Evolutionary conservation across 2,888 invertebrate species (phyloP).

Genomic region (Chymomyza procnemis): DNA sequence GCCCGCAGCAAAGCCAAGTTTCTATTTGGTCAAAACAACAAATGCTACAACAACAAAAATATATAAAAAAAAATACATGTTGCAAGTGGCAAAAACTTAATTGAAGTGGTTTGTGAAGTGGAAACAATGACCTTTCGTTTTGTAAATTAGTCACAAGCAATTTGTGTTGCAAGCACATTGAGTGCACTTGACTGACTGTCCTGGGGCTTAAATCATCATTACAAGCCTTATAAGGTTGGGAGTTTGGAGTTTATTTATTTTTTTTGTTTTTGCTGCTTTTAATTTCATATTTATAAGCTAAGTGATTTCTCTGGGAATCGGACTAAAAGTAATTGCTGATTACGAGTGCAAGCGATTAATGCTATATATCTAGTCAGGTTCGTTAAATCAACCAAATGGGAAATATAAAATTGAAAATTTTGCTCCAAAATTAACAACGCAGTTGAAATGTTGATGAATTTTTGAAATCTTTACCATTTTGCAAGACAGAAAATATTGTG

Average conservation of each 20-base stretch:
- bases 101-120: slow-evolving; percentile 71
- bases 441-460: too few species aligned
- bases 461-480: too few species aligned
- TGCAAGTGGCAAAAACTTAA: slow-evolving; percentile 45
- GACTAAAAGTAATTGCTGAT: background rate
- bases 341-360: background rate
- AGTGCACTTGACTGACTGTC: background rate
- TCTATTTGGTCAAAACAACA: slow-evolving; percentile 43
- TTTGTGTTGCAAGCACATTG: slow-evolving; percentile 25
- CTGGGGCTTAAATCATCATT: background rate
- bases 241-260: too few species aligned
- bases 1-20: slow-evolving; percentile 23
- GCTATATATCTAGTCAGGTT: too few species aligned
- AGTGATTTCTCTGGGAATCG: background rate
- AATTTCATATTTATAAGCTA: background rate
- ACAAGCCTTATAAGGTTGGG: background rate
- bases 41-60: slow-evolving; percentile 13
- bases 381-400: too few species aligned
- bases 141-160: slow-evolving; percentile 64
- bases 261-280: background rate
- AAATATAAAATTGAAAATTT: too few species aligned
- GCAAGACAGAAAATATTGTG: too few species aligned
- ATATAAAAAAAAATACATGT: slow-evolving; percentile 7
- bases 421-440: too few species aligned
- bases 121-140: slow-evolving; percentile 71